Percentiles rank a stretch among this genome's conserved stretches.
These are phyloP conservation scores for Cantharis lateralis DNA, from an alignment of 2,888 invertebrate genomes.

Conservation along the genomic window DNA sequence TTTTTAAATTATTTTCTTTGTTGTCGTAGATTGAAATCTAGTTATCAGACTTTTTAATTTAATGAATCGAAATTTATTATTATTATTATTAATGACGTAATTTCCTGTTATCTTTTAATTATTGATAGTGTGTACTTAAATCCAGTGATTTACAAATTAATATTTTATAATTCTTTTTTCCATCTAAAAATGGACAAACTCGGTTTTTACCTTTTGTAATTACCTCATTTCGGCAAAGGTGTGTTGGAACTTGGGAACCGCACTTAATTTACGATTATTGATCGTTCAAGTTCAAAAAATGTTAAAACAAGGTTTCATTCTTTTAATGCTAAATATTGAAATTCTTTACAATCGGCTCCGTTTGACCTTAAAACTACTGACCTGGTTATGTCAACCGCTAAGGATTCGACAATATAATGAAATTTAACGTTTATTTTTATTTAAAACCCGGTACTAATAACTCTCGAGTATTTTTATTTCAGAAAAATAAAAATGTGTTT, in stretches of 20 bases:
- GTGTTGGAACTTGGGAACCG: not conserved
- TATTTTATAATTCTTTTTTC: not conserved
- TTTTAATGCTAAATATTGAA: not conserved
- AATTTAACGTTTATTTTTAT: not conserved
- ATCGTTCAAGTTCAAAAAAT: not conserved
- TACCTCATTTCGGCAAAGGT: not conserved
- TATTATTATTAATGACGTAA: no score
- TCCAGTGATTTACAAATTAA: not conserved
- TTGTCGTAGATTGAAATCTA: not conserved
- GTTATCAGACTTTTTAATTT: not conserved
- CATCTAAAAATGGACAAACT: not conserved
- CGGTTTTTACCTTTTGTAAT: not conserved
- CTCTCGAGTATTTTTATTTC: not conserved
- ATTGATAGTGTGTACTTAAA: not conserved
- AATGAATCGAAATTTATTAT: no score
- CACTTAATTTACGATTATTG: not conserved
- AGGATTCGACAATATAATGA: not conserved
- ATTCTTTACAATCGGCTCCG: constrained; percentile 15
- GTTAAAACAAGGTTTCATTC: constrained; percentile 6
- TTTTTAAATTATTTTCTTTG: not conserved
- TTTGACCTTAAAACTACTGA: constrained; percentile 28
- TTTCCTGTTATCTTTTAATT: not conserved
- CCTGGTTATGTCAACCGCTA: constrained; percentile 28
- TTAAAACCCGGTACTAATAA: not conserved
- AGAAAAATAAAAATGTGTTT: not conserved